phyloP scores from a whole-genome alignment of 2,888 invertebrate genomes.

The Phlogophora meticulosa region DNA sequence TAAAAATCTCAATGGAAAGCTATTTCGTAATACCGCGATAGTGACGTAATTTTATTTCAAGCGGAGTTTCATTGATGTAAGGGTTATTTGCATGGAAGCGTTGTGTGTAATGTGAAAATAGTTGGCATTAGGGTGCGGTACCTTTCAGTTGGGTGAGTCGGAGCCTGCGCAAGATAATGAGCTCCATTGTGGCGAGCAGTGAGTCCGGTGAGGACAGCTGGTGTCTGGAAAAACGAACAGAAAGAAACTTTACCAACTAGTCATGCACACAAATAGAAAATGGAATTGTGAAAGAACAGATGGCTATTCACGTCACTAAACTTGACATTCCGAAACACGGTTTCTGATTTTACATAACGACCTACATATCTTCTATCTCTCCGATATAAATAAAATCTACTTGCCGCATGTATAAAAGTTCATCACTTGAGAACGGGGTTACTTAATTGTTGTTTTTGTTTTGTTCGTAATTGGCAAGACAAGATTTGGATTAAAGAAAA shows the following conservation, averaged over 20 bases:
- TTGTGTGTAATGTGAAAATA: constrained; percentile 55
- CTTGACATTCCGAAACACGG: neutral
- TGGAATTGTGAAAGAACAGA: neutral
- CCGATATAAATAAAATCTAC: no score
- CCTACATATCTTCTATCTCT: no score
- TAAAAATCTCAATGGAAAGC: constrained; percentile 59
- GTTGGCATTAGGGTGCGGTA: constrained; percentile 67
- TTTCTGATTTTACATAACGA: neutral
- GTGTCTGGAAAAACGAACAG: constrained; percentile 77
- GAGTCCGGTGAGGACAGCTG: constrained; percentile 77
- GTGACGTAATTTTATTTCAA: constrained; percentile 56
- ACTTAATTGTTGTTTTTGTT: no score
- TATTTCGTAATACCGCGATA: constrained; percentile 50
- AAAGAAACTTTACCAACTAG: constrained; percentile 52
- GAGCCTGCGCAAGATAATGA: constrained; percentile 72
- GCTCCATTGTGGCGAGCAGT: constrained; percentile 78
- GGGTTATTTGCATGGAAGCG: constrained; percentile 63
- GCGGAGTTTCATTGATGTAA: constrained; percentile 59
- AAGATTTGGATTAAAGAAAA: no score
- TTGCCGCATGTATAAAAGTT: no score
- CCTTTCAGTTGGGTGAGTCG: constrained; percentile 79
- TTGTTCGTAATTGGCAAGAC: no score
- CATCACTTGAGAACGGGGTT: no score
- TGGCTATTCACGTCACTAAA: neutral
- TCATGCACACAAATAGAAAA: constrained; percentile 35